Conservation (phyloP, 2,113 vertebrate genomes). For the Orthonyx spaldingii region DNA sequence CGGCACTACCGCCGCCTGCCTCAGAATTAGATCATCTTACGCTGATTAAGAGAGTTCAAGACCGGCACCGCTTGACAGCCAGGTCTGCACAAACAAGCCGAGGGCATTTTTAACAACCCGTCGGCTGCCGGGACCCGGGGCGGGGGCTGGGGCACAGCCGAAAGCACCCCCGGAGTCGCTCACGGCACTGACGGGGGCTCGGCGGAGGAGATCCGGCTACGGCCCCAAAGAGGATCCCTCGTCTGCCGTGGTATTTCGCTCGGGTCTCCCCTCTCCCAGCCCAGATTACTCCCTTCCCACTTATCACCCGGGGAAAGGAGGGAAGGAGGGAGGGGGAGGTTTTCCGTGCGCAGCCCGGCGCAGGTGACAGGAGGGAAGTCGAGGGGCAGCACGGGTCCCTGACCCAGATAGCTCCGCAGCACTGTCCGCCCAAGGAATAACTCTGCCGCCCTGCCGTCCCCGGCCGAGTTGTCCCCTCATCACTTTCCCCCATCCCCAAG, state of each 20-base stretch:
- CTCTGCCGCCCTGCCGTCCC: not conserved
- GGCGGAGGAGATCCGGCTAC: not conserved
- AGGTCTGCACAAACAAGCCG: not conserved
- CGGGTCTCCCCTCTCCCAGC: not conserved
- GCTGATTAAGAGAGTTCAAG: not conserved
- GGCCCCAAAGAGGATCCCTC: not conserved
- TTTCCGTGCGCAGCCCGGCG: not conserved
- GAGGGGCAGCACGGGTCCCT: not conserved
- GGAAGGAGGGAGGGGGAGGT: not conserved
- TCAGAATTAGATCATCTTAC: not conserved
- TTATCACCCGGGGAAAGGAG: not conserved
- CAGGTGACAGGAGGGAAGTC: not conserved
- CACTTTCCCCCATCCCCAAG: not conserved
- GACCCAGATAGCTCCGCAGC: conserved; percentile 9
- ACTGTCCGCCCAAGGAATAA: not conserved
- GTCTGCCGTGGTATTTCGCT: not conserved
- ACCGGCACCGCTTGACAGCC: not conserved
- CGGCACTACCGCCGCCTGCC: not conserved
- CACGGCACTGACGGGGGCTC: not conserved
- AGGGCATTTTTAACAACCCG: not conserved
- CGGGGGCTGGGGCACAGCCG: too few species aligned
- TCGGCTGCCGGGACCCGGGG: not conserved
- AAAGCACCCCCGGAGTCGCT: not conserved
- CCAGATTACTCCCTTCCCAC: not conserved
- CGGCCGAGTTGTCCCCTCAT: not conserved